Evolutionary conservation across 23 tunicate genomes (phyloP).

Genomic region (Aplidium turbinatum): DNA sequence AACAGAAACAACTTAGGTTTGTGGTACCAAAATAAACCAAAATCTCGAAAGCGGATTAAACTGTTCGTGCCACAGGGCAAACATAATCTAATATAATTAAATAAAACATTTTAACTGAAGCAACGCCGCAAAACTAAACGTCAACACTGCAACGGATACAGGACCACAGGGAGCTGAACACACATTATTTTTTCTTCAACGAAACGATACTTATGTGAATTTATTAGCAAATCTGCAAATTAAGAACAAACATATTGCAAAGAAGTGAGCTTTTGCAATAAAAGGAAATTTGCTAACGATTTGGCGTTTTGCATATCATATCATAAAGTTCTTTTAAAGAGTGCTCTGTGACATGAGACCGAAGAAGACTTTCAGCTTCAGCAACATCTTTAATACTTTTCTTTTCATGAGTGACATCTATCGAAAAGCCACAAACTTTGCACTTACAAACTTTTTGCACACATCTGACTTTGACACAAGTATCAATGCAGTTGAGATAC

Average conservation of each 20-base stretch:
- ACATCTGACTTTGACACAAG: constrained; percentile 42
- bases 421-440: constrained; percentile 69
- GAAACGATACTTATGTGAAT: too few species aligned
- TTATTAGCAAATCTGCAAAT: too few species aligned
- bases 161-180: neutral
- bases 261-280: neutral
- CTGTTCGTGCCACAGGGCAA: too few species aligned
- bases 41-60: too few species aligned
- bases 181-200: too few species aligned
- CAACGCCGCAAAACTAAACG: neutral
- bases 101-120: too few species aligned
- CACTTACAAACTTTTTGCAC: constrained; percentile 60
- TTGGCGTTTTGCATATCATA: neutral
- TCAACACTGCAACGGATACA: neutral
- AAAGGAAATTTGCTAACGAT: neutral
- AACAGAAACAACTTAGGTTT: too few species aligned
- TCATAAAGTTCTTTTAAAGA: constrained; percentile 67
- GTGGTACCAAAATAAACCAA: too few species aligned
- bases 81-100: too few species aligned
- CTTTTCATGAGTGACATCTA: too few species aligned
- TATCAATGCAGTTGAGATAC: constrained; percentile 62
- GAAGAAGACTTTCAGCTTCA: constrained; percentile 20
- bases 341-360: constrained; percentile 73
- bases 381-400: neutral
- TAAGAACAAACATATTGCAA: neutral